Base-by-base conservation (phyloP, 2,888 invertebrate genomes). In the Caenorhabditis doughertyi region DNA sequence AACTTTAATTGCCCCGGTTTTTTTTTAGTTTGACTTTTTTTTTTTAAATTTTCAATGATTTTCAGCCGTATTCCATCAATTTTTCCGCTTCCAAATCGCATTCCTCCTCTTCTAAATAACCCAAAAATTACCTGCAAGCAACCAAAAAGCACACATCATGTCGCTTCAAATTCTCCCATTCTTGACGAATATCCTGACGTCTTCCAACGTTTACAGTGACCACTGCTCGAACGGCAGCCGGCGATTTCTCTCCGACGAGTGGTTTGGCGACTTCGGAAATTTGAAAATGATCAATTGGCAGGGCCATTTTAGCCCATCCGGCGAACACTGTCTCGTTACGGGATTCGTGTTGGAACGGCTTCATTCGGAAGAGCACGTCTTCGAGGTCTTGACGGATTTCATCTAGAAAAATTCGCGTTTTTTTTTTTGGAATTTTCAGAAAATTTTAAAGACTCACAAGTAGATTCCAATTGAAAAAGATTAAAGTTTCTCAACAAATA, bases 301-400 rank as follows among this genome's bases (percentile, higher is more conserved):
- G 95, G 0, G 98, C 98, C 98, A 99, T 99, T 83, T 98, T 94
- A 0, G 98, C 98, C 98, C 99, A 99, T 1, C 99, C 99, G 16
- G 97, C 97, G 93, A 97, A 99, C 90, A 96, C 98, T 0, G 90
- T 88, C 47, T 83, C 84, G 18, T 88, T 81, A 21, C 81, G 80
- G 1, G 85, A 76, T 76, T 92, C 92, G 79, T 92, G 91, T 44
- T 94, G 95, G 96, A 98, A 98, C 67, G 99, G 99, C 90, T 97
- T 95, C 92, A 99, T 94, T 89, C 98, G 94, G 92, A 96, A 96
- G 0, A 99, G 95, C 5, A 97, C 96, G 93, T 98, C 98, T 93
- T 99, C 98, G 80, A 99, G 96, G 91, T 99, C 98, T 93, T 98
- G 98, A 2, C 98, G 94, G 87, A 99, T 98, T 94, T 99, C 98